phyloP scores from a whole-genome alignment of 1,140 invertebrate species.

The Aleiodes sp. region DNA sequence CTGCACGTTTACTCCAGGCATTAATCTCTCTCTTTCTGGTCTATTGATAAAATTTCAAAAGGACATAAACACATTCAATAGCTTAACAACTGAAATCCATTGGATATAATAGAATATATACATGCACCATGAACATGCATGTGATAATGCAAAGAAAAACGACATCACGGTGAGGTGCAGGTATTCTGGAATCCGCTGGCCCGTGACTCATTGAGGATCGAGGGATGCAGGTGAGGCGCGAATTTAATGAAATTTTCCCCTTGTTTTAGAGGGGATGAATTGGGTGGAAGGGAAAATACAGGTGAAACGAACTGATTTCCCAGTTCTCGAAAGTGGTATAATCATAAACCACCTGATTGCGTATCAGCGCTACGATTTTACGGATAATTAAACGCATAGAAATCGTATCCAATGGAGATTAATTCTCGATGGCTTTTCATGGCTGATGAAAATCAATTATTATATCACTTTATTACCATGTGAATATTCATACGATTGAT shows the following conservation, averaged over 20 bases:
- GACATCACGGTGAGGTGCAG: background rate
- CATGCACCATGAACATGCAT: background rate
- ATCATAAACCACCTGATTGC: conserved; percentile 12
- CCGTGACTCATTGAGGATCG: background rate
- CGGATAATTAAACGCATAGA: conserved; percentile 19
- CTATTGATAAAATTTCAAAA: background rate
- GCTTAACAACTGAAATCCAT: background rate
- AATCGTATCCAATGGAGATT: background rate
- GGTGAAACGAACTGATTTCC: background rate
- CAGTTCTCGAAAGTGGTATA: background rate
- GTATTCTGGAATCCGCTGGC: background rate
- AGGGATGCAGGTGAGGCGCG: background rate
- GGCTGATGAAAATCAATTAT: background rate
- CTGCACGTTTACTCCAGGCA: background rate
- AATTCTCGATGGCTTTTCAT: background rate
- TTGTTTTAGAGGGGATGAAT: background rate
- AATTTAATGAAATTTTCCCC: background rate
- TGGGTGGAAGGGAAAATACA: background rate
- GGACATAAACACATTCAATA: background rate
- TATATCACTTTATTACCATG: background rate
- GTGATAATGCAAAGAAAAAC: conserved; percentile 2
- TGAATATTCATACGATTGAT: background rate
- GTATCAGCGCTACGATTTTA: background rate
- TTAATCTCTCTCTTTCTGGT: background rate
- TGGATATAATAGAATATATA: background rate